Conservation (phyloP, 2,888 invertebrate species). For the Thera obeliscata region DNA sequence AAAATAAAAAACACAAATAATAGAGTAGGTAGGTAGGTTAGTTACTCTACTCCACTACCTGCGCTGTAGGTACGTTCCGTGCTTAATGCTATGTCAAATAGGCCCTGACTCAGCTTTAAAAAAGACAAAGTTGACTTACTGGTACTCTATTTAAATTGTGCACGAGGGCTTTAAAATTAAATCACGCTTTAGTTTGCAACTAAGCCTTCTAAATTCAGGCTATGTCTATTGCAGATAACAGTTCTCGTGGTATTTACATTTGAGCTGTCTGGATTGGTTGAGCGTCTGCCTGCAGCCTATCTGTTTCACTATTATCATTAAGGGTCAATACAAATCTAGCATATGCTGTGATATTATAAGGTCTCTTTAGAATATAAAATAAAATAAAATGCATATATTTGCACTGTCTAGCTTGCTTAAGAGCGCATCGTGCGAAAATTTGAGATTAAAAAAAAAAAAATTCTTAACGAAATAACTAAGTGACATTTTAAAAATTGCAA, state of each 20-base stretch:
- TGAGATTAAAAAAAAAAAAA: no score
- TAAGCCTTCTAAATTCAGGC: constrained; percentile 67
- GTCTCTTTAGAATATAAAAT: not conserved
- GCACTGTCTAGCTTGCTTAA: no score
- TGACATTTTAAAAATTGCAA: no score
- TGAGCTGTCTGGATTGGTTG: constrained; percentile 40
- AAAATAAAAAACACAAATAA: no score
- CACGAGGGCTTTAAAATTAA: constrained; percentile 74
- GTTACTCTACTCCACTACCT: no score
- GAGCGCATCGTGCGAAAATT: no score
- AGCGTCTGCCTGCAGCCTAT: constrained; percentile 16
- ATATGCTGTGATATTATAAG: not conserved
- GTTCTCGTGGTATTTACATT: constrained; percentile 40
- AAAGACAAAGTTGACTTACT: constrained; percentile 10
- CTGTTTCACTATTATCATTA: constrained; percentile 1
- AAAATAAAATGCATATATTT: not conserved
- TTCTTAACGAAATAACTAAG: no score
- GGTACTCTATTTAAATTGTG: constrained; percentile 10
- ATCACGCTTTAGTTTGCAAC: constrained; percentile 72
- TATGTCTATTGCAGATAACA: constrained; percentile 64
- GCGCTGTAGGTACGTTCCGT: no score
- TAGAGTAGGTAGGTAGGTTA: no score
- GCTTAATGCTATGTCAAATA: no score
- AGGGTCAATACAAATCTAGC: not conserved
- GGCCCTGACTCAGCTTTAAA: no score